Evolutionary conservation across 2,113 vertebrate species (phyloP).

Genomic region (Sterrhoptilus dennistouni): DNA sequence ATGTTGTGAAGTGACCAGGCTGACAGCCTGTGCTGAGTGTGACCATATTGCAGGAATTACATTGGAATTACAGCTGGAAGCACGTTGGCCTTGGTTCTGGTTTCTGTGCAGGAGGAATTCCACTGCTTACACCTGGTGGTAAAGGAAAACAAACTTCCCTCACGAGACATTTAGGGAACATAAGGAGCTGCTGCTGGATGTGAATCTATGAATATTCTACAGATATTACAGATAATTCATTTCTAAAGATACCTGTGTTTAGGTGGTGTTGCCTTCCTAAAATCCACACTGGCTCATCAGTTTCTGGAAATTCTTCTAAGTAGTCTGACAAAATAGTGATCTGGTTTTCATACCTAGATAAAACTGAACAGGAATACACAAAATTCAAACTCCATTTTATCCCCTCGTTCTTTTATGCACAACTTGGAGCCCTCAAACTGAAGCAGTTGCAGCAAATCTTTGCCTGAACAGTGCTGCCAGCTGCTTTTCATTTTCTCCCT

Average conservation of each 20-base stretch:
- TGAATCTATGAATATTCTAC: neutral
- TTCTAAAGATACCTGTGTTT: slow-evolving; percentile 72
- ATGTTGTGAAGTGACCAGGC: neutral
- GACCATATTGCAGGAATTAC: neutral
- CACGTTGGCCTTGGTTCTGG: neutral
- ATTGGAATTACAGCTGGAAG: neutral
- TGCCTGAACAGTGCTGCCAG: neutral
- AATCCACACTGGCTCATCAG: slow-evolving; percentile 82
- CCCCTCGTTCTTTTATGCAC: neutral
- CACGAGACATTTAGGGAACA: neutral
- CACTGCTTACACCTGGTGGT: neutral
- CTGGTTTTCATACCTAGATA: slow-evolving; percentile 77
- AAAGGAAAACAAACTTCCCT: neutral
- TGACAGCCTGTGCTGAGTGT: neutral
- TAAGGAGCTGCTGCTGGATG: neutral
- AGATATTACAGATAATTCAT: neutral
- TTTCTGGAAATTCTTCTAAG: slow-evolving; percentile 83
- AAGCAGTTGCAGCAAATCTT: neutral
- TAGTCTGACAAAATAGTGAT: slow-evolving; percentile 76
- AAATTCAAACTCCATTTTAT: neutral
- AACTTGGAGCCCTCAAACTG: neutral
- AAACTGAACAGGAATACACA: slow-evolving; percentile 64
- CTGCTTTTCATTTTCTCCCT: neutral
- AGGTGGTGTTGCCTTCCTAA: slow-evolving; percentile 80
- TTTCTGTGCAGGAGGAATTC: neutral